A percentile compares a stretch with the other conserved stretches of the same genome.
Evolutionary conservation across 2,797 vertebrate species (phyloP).

Genomic region (Pseudochirops corinnae): DNA sequence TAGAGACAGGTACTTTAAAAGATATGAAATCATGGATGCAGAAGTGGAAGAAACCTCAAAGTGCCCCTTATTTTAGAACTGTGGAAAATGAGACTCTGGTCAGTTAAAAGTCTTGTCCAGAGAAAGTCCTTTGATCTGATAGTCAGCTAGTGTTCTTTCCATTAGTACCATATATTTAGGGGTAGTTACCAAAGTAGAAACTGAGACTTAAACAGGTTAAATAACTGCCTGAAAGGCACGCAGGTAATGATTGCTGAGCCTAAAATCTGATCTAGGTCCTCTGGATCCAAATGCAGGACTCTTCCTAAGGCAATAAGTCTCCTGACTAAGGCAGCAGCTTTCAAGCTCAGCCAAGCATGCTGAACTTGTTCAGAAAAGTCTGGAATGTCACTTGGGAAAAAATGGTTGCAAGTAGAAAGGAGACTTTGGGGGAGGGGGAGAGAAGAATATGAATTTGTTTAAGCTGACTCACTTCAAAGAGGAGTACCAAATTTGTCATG

Average conservation of each 20-base stretch:
- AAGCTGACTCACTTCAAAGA: constrained; percentile 69
- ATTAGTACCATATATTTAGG: background rate
- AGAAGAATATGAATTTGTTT: constrained; percentile 64
- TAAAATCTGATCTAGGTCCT: background rate
- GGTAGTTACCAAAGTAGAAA: background rate
- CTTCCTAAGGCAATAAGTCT: constrained; percentile 7
- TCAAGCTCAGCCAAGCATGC: constrained; percentile 5
- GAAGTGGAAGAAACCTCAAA: background rate
- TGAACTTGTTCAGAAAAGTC: background rate
- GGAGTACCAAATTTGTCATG: constrained; percentile 59
- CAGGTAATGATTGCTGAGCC: background rate
- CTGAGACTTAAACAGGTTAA: background rate
- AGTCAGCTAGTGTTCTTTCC: background rate
- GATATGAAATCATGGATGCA: background rate
- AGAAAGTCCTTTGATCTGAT: background rate
- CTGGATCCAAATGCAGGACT: background rate
- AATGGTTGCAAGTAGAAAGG: constrained; percentile 37
- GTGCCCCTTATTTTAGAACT: background rate
- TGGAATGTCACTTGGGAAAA: constrained; percentile 13
- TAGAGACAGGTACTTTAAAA: background rate
- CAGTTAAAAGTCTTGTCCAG: background rate
- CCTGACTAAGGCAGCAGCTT: background rate
- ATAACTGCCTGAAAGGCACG: background rate
- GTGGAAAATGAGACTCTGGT: background rate
- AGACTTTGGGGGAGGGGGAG: background rate